Base-by-base conservation (phyloP, 1,140 invertebrate genomes). In the Heliconius hewitsoni region DNA sequence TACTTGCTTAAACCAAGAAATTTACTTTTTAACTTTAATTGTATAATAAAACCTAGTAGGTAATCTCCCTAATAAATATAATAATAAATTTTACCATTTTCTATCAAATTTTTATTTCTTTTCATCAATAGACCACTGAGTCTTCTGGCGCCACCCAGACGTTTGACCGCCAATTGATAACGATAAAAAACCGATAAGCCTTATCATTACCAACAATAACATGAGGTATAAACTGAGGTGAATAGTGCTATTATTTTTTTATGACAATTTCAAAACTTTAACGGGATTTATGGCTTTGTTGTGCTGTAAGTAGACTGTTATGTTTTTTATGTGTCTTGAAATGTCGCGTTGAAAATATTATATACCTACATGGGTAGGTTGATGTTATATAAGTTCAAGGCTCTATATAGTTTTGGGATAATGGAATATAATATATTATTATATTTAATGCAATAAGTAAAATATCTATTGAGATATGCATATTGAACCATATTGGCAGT, bases 131-230 rank as follows among this genome's bases (percentile, higher is more conserved):
- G 19, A 39, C 2, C 19, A 18, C 34, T 52, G 50, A 72, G 30
- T 72, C 30, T 72, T 71, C 60, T 84, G 84, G 84, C 84, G 84
- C 84, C 84, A 83, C 50, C 52, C 74, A 81, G 84, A 80, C 84
- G 81, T 70, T 80, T 81, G 81, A 77, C 81, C 81, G 81, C 71
- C 82, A 82, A 81, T 80, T 81, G 76, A 50, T 73, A 75, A 46
- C 73, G 83, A 86, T 86, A 84, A 79, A 82, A 79, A 74, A 80
- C 66, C 74, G 83, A 86, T 84, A 86, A 83, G 30, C n/a, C n/a
- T 77, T 81, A 80, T 85, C 80, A 74, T 74, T 83, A 82, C 74
- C 80, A 80, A 78, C 80, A 83, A 83, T 77, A 75, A 77, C 76
- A 80, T n/a, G 27, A 78, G 66, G 76, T 78, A 70, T 81, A 71